These are phyloP conservation scores for Coelopa pilipes DNA, from an alignment of 2,888 invertebrate species.

Conservation along the genomic window DNA sequence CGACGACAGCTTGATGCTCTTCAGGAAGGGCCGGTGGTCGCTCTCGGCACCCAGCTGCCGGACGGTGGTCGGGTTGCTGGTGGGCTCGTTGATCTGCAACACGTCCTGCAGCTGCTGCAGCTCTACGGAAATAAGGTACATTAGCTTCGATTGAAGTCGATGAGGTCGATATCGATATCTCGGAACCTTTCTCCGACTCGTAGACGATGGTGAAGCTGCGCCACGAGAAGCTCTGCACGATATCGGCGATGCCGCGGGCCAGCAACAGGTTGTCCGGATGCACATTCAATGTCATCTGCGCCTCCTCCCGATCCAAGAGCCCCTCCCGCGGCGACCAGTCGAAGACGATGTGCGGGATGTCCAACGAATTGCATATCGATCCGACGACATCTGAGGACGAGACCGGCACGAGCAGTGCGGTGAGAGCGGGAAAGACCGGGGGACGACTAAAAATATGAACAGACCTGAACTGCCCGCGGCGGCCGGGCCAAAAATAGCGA, in stretches of 20 bases:
- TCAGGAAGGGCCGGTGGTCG: slow-evolving; percentile 76
- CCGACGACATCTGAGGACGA: slow-evolving; percentile 58
- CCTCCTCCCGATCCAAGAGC: slow-evolving; percentile 64
- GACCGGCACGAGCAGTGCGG: neutral
- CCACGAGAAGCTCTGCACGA: slow-evolving; percentile 82
- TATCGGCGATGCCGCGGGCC: slow-evolving; percentile 77
- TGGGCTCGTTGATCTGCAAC: slow-evolving; percentile 76
- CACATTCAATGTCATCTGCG: slow-evolving; percentile 75
- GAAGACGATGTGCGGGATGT: slow-evolving; percentile 74
- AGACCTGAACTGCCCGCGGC: slow-evolving; percentile 67
- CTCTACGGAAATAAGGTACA: slow-evolving; percentile 66
- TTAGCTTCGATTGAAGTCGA: neutral
- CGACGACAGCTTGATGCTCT: slow-evolving; percentile 77
- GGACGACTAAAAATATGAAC: slow-evolving; percentile 39
- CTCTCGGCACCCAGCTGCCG: slow-evolving; percentile 71
- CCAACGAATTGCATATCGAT: slow-evolving; percentile 73
- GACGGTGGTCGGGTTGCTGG: slow-evolving; percentile 75
- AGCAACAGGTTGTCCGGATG: slow-evolving; percentile 76
- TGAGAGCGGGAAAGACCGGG: neutral
- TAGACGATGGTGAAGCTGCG: slow-evolving; percentile 83
- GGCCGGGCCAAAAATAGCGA: slow-evolving; percentile 78
- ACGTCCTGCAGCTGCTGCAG: slow-evolving; percentile 82
- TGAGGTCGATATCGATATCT: too few relatives aligned
- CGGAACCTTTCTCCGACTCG: slow-evolving; percentile 80
- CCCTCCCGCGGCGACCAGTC: slow-evolving; percentile 71